Percentiles rank a stretch among this genome's conserved stretches.
phyloP scores from a whole-genome alignment of 1,140 invertebrate species.

The Anastrepha ludens region DNA sequence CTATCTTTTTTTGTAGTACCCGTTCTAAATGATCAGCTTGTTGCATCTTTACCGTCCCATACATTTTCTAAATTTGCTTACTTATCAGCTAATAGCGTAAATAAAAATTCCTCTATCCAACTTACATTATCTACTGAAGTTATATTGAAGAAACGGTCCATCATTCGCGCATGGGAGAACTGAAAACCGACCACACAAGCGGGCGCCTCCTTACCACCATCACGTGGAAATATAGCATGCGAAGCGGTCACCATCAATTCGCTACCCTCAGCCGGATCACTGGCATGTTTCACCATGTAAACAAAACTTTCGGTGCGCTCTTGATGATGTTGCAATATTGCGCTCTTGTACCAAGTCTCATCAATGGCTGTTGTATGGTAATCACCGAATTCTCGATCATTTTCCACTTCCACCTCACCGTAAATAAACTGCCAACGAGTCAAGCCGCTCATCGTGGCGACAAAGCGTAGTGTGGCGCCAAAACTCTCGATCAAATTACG shows the following conservation, averaged over 20 bases:
- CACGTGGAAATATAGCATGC: slow-evolving; percentile 88
- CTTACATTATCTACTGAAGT: slow-evolving; percentile 76
- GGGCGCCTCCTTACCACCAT: slow-evolving; percentile 85
- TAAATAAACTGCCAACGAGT: slow-evolving; percentile 88
- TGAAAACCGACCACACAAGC: slow-evolving; percentile 92
- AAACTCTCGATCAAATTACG: slow-evolving; percentile 79
- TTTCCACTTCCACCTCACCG: slow-evolving; percentile 74
- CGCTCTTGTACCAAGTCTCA: slow-evolving; percentile 94
- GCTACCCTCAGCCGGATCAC: slow-evolving; percentile 76
- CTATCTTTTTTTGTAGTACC: too few species aligned
- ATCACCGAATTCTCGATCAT: slow-evolving; percentile 84
- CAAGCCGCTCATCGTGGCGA: slow-evolving; percentile 91
- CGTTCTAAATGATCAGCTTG: too few species aligned
- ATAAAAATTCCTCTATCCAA: slow-evolving; percentile 1
- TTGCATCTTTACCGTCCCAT: too few species aligned
- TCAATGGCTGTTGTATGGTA: slow-evolving; percentile 87
- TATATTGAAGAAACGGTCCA: slow-evolving; percentile 82
- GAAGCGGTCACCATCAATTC: slow-evolving; percentile 84
- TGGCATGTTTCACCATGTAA: slow-evolving; percentile 85
- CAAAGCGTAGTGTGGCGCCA: slow-evolving; percentile 84
- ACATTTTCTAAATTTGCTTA: too few species aligned
- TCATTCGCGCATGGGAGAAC: slow-evolving; percentile 82
- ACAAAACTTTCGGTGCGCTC: slow-evolving; percentile 83
- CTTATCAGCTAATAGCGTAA: too few species aligned
- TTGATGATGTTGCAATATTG: slow-evolving; percentile 88